Percentiles rank a stretch among this genome's conserved stretches.
phyloP scores from a whole-genome alignment of 2,888 invertebrate genomes.

The Drosophila nigricruria region DNA sequence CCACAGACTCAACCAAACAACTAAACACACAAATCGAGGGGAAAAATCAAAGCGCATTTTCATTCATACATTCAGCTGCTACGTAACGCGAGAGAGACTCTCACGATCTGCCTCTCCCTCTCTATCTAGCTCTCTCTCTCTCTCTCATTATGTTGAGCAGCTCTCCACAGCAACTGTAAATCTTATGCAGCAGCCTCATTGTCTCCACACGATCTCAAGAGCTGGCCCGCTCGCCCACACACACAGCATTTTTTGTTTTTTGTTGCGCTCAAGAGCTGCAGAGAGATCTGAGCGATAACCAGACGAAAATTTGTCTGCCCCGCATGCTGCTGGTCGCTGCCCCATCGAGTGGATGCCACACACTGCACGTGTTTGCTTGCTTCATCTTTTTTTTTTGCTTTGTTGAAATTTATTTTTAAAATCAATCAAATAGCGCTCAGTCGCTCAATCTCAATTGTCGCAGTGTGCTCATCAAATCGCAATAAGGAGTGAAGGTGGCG shows the following conservation, averaged over 20 bases:
- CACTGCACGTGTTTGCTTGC: conserved; percentile 45
- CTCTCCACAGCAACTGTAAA: conserved; percentile 31
- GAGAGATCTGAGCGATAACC: conserved; percentile 45
- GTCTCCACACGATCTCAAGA: conserved; percentile 46
- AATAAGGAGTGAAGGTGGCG: conserved; percentile 54
- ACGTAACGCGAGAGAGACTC: conserved; percentile 4
- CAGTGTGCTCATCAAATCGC: conserved; percentile 55
- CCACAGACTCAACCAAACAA: conserved; percentile 65
- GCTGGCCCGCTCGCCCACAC: conserved; percentile 50
- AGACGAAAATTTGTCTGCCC: conserved; percentile 19
- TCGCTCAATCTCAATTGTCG: conserved; percentile 32
- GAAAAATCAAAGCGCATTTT: conserved; percentile 65
- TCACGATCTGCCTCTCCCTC: background rate
- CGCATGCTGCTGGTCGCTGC: conserved; percentile 18
- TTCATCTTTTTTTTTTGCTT: conserved; percentile 3
- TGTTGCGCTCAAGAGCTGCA: conserved; percentile 30
- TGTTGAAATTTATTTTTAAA: conserved; percentile 68
- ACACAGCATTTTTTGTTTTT: conserved; percentile 7
- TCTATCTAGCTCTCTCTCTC: conserved; percentile 16
- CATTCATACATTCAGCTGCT: conserved; percentile 52
- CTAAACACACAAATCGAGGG: conserved; percentile 44
- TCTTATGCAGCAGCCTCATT: conserved; percentile 37
- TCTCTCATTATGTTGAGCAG: conserved; percentile 23
- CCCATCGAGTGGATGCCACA: conserved; percentile 41
- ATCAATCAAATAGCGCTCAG: conserved; percentile 64